Base-by-base conservation (phyloP, 2,888 invertebrate genomes). In the Neuroscelio doddi region DNA sequence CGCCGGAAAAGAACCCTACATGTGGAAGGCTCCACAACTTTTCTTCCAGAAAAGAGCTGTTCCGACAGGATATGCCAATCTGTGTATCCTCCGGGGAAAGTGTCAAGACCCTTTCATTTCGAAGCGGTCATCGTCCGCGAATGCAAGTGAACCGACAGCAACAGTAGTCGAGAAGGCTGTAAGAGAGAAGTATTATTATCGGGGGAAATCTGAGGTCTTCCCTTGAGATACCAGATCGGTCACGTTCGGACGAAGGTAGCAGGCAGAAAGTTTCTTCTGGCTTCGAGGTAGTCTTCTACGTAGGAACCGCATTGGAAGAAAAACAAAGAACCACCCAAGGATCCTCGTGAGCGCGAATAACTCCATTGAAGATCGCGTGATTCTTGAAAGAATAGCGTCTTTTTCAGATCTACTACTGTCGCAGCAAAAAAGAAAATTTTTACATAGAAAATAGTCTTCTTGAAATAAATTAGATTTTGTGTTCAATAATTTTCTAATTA, bases 111-210 rank as follows among this genome's bases (percentile, higher is more conserved):
- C 70, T 72, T 74, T 76, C 77, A 75, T 80, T 79, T 78, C 75
- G 69, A 71, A 68, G 67, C 66, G 69, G 59, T 66, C 64, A 59
- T 57, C 58, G 62, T 45, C 53, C 61, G 58, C 53, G 52, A 55
- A 69, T 63, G 71, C 71, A 70, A 72, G 70, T 56, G 71, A 72
- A 68, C 71, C 63, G 39, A 47, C 59, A 49, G 55, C 45, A 36
- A 50, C 26, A 52, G 45, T 46, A 51, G 62, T 47, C 34, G 41
- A 34, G 55, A 62, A 69, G 64, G 51, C 56, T 69, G 74, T 84
- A 84, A 85, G 85, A 86, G 86, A 85, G 85, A 86, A 86, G 86
- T 86, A 87, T 87, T 87, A 87, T 87, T 86, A 86, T 86, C 87
- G 86, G 84, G 87, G 87, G 87, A 87, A 87, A 87, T 87, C 87